Conservation (phyloP, 2,113 vertebrate species). For the Odobenus rosmarus region DNA sequence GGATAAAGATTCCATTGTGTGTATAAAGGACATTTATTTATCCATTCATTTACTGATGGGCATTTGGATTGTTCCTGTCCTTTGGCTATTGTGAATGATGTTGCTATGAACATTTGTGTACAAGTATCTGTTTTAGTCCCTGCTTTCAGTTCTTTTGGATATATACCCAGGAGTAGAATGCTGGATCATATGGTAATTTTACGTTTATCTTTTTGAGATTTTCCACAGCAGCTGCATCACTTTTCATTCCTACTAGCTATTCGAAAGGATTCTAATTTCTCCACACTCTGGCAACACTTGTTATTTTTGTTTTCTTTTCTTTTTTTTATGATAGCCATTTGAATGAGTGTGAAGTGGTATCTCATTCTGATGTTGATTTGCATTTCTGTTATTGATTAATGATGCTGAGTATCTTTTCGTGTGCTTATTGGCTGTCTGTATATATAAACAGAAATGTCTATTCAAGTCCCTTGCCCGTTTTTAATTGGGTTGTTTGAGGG, state of each 20-base stretch:
- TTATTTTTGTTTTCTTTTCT: not conserved
- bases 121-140: not conserved
- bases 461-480: not conserved
- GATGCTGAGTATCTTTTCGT: not conserved
- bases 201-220: not conserved
- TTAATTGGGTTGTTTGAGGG: not conserved
- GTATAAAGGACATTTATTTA: not conserved
- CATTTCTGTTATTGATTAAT: not conserved
- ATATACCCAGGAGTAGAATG: not conserved
- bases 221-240: not conserved
- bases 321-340: not conserved
- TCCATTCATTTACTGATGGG: not conserved
- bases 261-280: not conserved
- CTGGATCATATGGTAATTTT: not conserved
- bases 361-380: constrained; percentile 5
- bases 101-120: not conserved
- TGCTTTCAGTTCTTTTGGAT: not conserved
- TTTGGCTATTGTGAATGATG: not conserved
- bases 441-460: not conserved
- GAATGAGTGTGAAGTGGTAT: not conserved
- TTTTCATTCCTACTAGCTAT: constrained; percentile 13
- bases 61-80: not conserved
- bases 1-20: not conserved
- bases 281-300: not conserved
- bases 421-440: not conserved